Conservation (phyloP, 2,113 vertebrate genomes). For the Vulpes lagopus region DNA sequence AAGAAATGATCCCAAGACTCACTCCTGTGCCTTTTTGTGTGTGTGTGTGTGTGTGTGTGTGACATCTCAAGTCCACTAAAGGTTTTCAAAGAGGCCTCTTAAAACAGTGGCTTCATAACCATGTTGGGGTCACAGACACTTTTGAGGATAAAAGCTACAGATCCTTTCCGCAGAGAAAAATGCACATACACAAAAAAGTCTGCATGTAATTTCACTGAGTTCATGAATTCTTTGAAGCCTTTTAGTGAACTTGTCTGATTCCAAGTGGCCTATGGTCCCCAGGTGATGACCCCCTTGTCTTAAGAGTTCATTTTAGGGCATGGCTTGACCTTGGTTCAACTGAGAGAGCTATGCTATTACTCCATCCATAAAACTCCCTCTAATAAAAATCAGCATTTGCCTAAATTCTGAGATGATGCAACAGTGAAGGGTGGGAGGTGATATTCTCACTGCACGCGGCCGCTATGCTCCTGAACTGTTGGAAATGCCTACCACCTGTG, state of each 20-base stretch:
- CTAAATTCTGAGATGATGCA: not conserved
- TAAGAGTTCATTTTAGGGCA: conserved; percentile 28
- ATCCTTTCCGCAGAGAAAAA: conserved; percentile 40
- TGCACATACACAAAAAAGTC: not conserved
- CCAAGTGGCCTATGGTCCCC: not conserved
- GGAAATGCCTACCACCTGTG: accelerated
- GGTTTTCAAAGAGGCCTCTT: conserved; percentile 58
- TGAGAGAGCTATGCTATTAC: not conserved
- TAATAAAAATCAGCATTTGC: not conserved
- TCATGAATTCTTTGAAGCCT: not conserved
- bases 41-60: not conserved
- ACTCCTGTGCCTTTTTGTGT: conserved; percentile 15
- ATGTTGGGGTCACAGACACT: conserved; percentile 20
- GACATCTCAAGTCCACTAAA: conserved; percentile 13
- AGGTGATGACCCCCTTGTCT: not conserved
- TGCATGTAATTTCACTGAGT: not conserved
- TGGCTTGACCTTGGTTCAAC: conserved; percentile 54
- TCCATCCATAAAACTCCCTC: conserved; percentile 3
- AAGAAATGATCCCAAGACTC: conserved; percentile 32
- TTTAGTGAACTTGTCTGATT: not conserved
- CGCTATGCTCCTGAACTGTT: not conserved
- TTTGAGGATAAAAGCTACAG: conserved; percentile 35
- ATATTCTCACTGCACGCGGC: not conserved
- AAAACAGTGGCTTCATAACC: conserved; percentile 19
- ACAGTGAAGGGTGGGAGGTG: not conserved